Base-by-base conservation (phyloP, 1,140 invertebrate genomes). In the Hylaeus anthracinus region DNA sequence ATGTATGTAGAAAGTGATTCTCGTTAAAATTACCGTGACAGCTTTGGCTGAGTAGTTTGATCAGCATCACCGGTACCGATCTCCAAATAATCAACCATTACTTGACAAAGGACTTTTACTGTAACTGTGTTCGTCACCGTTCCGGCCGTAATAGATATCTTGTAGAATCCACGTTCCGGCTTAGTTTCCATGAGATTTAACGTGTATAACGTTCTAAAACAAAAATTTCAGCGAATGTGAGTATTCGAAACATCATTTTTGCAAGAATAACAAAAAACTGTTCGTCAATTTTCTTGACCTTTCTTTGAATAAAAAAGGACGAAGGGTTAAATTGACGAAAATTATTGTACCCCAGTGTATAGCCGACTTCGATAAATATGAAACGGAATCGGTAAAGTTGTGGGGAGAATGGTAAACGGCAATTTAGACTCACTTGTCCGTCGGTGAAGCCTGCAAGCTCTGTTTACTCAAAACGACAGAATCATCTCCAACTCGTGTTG, bases 11-110 rank as follows among this genome's bases (percentile, higher is more conserved):
- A 8, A 37, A 37, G 26, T 26, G 26, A 15, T 5, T 5, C 39
- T 1, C n/a, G 41, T 45, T 6, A 15, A 60, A 69, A 39, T 77
- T 83, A 86, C 87, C 80, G 74, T 53, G 71, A 77, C 69, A 98
- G 94, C 91, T 97, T 97, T 1, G 97, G 95, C 81, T 96, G 95
- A 37, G 97, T 96, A 14, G 96, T 96, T 71, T 97, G 97, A 94
- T 99, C 98, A 6, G 97, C 96, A 92, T 99, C 98, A 26, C 96
- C 96, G 45, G 98, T 95, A n/a, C 98, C 98, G 81, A 99, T 95
- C 91, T 99, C 97, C 48, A 98, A 94, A 83, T 95, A 95, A 85
- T 97, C 95, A 1, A 99, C 94, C 76, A 95, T 94, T 4, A 98
- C 95, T 75, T 96, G 95, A 8, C 96, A 96, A 14, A 97, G 93